phyloP scores from a whole-genome alignment of 2,797 vertebrate species.

The Danionella dracula region DNA sequence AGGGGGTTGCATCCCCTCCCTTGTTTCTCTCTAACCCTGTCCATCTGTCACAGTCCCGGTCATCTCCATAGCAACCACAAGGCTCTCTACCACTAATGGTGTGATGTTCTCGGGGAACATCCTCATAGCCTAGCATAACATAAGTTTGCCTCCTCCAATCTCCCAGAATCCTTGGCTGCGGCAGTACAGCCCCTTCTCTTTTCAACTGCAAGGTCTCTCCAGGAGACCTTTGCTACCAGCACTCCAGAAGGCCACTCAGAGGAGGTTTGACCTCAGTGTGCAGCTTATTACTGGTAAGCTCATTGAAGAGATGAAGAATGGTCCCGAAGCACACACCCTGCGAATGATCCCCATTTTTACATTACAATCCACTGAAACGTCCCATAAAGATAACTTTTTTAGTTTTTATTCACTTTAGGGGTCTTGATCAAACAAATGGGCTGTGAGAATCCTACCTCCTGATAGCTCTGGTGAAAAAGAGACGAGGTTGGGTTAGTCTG shows the following conservation, averaged over 20 bases:
- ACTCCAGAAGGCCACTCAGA: slow-evolving; percentile 5
- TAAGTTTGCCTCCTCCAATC: too few relatives aligned
- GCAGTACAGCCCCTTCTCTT: neutral
- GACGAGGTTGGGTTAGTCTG: slow-evolving; percentile 10
- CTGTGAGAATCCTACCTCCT: too few relatives aligned
- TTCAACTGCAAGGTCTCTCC: slow-evolving; percentile 16
- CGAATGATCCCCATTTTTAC: too few relatives aligned
- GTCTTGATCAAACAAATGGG: too few relatives aligned
- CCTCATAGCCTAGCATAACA: too few relatives aligned
- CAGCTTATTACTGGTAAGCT: slow-evolving; percentile 5
- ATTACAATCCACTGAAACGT: too few relatives aligned
- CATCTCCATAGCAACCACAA: slow-evolving; percentile 36
- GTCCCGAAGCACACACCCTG: neutral
- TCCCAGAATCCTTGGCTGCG: neutral
- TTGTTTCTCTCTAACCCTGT: slow-evolving; percentile 39
- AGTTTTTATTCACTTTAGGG: too few relatives aligned
- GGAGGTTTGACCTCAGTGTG: slow-evolving; percentile 17
- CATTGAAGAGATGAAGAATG: neutral
- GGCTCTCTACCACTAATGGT: slow-evolving; percentile 26
- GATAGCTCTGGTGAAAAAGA: too few relatives aligned
- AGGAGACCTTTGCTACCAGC: slow-evolving; percentile 18
- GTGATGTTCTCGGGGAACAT: neutral
- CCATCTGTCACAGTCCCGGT: slow-evolving; percentile 48
- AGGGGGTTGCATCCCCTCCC: slow-evolving; percentile 7
- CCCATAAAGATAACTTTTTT: too few relatives aligned